Percentiles rank a stretch among this genome's conserved stretches.
Conservation (phyloP, 2,888 invertebrate genomes). For the Euphydryas editha region DNA sequence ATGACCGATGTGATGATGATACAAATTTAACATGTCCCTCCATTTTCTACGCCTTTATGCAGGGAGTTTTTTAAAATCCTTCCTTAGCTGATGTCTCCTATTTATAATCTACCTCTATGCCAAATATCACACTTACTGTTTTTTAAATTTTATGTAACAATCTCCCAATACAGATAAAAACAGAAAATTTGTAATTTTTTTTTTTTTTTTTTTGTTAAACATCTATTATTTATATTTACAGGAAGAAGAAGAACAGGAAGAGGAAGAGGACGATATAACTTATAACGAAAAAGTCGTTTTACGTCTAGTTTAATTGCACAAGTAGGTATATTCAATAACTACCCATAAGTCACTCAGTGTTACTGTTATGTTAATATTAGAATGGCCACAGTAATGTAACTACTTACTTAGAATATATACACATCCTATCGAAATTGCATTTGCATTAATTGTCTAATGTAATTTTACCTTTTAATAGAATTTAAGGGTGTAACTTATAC, state of each 20-base stretch:
- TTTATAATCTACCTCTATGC: too few relatives aligned
- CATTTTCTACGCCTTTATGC: too few relatives aligned
- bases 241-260: constrained; percentile 50
- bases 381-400: constrained; percentile 6
- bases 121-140: too few relatives aligned
- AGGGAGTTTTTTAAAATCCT: too few relatives aligned
- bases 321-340: constrained; percentile 17
- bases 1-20: too few relatives aligned
- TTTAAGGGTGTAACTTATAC: not conserved
- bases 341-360: constrained; percentile 11
- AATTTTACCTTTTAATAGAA: not conserved
- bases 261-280: constrained; percentile 49
- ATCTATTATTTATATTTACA: constrained; percentile 26
- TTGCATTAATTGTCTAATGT: constrained; percentile 17
- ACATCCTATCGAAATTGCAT: constrained; percentile 16
- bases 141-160: too few relatives aligned
- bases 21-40: too few relatives aligned
- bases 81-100: too few relatives aligned
- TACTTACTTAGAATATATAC: constrained; percentile 10
- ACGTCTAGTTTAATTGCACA: constrained; percentile 49
- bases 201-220: not conserved
- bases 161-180: too few relatives aligned
- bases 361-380: constrained; percentile 1
- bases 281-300: constrained; percentile 54
- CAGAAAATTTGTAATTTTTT: too few relatives aligned